These are phyloP conservation scores for Spialia ferax DNA, from an alignment of 2,888 invertebrate species.

Conservation along the genomic window DNA sequence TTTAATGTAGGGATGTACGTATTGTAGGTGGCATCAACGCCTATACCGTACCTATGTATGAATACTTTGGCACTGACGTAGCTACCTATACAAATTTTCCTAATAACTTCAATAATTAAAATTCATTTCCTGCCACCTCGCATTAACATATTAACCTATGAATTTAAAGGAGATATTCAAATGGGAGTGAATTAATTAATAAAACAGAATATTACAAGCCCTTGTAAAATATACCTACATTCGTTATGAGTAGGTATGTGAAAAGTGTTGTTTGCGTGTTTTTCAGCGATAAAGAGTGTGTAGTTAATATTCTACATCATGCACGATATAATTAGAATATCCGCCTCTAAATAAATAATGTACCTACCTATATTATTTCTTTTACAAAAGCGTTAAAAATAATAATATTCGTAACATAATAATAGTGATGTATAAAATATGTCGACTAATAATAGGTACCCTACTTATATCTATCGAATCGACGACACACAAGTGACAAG, in stretches of 20 bases:
- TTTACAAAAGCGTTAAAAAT: background rate
- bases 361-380: background rate
- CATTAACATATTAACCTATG: slow-evolving; percentile 15
- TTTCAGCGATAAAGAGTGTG: slow-evolving; percentile 15
- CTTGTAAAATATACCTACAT: slow-evolving; percentile 9
- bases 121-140: slow-evolving; percentile 14
- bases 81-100: background rate
- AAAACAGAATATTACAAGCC: slow-evolving; percentile 7
- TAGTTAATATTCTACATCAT: slow-evolving; percentile 5
- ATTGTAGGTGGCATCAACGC: background rate
- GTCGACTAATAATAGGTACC: too few species aligned
- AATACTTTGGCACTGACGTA: slow-evolving; percentile 1
- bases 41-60: background rate
- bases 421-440: background rate
- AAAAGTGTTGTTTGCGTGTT: slow-evolving; percentile 18
- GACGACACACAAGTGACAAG: too few species aligned
- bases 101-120: slow-evolving; percentile 12
- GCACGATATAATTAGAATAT: slow-evolving; percentile 13
- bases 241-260: background rate
- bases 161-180: slow-evolving; percentile 18
- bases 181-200: slow-evolving; percentile 28
- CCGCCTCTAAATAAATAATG: slow-evolving; percentile 6
- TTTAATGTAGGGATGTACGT: background rate
- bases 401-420: background rate
- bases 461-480: too few species aligned